Evolutionary conservation across 2,888 invertebrate genomes (phyloP), one percentile per base, ranked within the genome.

Genomic region (Spilosoma lubricipeda): DNA sequence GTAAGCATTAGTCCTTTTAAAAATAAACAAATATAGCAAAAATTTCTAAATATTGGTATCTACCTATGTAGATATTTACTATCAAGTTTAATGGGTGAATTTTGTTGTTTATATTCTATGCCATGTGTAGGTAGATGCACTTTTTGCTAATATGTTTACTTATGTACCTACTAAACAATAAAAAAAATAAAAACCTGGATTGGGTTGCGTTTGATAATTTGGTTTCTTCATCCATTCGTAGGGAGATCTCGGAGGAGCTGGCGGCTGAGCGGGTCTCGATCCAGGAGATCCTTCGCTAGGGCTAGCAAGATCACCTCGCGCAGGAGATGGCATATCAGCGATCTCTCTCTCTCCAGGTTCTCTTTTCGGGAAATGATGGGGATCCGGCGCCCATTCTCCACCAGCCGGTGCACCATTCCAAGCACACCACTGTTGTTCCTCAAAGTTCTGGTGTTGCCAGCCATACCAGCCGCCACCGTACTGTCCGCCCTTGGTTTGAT

Each of bases 151-250:
- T 18, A 3, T 42, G n/a, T 52, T 52, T 27, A 56, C 23, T n/a
- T 56, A 66, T 18, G 15, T 45, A 56, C 36, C 36, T 36, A 36
- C 4, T 66, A 56, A 15, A 39, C 74, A 69, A 77, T 77, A 72
- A 70, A 76, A 77, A 83, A 86, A 84, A 87, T 88, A 87, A 85
- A 85, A 92, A 98, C 98, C 98, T 94, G 98, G 98, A 93, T 97
- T 98, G 4, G 98, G 98, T 89, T 98, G 98, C 80, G 96, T 97
- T 88, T 98, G 98, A 92, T 98, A 98, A 71, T 98, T 97, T 0
- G 98, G 97, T 91, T 98, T 98, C 93, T 98, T 98, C 97, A 99
- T 98, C 99, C 99, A 99, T 86, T 98, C 98, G 91, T 97, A 99
- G 0, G 98, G 98, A 82, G 98, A 98, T 66, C 98, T 97, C 33